Evolutionary conservation across 2,888 invertebrate species (phyloP), one percentile per base, ranked within the genome.

Genomic region (Saturnia pavonia): DNA sequence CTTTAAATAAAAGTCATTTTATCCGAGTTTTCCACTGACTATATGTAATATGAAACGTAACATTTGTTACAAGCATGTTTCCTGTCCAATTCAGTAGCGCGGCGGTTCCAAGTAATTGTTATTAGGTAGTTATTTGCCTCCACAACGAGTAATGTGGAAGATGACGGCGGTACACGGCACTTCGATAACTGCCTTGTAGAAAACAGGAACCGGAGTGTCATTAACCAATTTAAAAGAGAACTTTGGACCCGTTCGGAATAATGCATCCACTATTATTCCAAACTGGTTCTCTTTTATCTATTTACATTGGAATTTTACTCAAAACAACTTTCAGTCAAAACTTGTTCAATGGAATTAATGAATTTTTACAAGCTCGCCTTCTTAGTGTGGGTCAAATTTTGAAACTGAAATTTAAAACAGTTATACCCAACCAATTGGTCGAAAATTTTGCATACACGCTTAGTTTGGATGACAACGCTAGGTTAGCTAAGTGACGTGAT

Each of bases 221-320:
- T 92, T 92, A 90, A 89, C 90, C 91, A 92, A 92, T 92, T 91
- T 83, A 86, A 82, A 78, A 77, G 77, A 76, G 86, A 85, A 91
- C 89, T 91, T 89, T 87, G 87, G 82, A 88, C 89, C 74, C 76
- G 75, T 78, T 80, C 75, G 71, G 71, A 72, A 75, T 76, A 76
- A 77, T 73, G 72, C 79, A 82, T 78, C 72, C 74, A 75, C 73
- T 73, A 80, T 79, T 74, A 77, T 69, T 74, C 65, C 40, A 66
- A 70, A 54, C 66, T 42, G 42, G 54, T 70, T 70, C 6, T 57
- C 43, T 54, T 27, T 70, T 70, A 65, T 63, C 16, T 16, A 16
- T 43, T 43, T 69, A 27, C 19, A 19, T 42, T 45, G 25, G 51
- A 66, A n/a, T 34, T 66, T 66, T 27, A 42, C 22, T n/a, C 11